Evolutionary conservation across 2,113 vertebrate genomes (phyloP).

Genomic region (Catharus minimus): DNA sequence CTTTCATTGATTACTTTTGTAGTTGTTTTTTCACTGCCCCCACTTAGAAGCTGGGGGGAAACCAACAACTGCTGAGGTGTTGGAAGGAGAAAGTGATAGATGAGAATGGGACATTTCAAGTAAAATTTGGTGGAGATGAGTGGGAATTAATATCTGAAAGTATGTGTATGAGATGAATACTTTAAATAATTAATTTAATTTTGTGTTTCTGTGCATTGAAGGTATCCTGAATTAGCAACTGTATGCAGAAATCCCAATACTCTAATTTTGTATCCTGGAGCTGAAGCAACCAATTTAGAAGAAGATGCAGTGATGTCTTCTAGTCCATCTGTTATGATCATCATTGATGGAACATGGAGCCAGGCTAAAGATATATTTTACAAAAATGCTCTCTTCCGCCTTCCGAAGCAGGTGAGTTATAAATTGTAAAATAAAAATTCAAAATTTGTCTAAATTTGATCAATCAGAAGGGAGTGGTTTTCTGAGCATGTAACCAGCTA

Average conservation of each 20-base stretch:
- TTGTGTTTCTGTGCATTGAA: slow-evolving; percentile 61
- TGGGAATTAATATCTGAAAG: neutral
- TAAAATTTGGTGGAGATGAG: neutral
- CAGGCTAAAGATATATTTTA: slow-evolving; percentile 98
- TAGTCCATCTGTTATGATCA: slow-evolving; percentile 81
- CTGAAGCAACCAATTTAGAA: slow-evolving; percentile 87
- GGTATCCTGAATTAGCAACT: slow-evolving; percentile 87
- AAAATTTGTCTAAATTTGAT: neutral
- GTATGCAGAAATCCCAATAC: slow-evolving; percentile 85
- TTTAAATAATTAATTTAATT: neutral
- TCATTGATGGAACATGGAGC: slow-evolving; percentile 97
- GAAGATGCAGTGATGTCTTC: slow-evolving; percentile 72
- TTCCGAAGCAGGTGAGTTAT: slow-evolving; percentile 88
- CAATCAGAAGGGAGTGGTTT: neutral
- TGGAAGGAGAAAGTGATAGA: neutral
- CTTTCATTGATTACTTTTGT: neutral
- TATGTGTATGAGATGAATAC: neutral
- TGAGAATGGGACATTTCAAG: neutral
- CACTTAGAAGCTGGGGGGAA: neutral
- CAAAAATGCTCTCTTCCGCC: slow-evolving; percentile 89
- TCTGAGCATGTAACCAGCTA: neutral
- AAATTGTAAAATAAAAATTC: neutral
- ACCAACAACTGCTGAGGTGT: neutral
- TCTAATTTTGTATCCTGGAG: slow-evolving; percentile 91
- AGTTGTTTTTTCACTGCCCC: neutral